Evolutionary conservation across 2,113 vertebrate genomes (phyloP).

Genomic region (Emydura subglobosa): DNA sequence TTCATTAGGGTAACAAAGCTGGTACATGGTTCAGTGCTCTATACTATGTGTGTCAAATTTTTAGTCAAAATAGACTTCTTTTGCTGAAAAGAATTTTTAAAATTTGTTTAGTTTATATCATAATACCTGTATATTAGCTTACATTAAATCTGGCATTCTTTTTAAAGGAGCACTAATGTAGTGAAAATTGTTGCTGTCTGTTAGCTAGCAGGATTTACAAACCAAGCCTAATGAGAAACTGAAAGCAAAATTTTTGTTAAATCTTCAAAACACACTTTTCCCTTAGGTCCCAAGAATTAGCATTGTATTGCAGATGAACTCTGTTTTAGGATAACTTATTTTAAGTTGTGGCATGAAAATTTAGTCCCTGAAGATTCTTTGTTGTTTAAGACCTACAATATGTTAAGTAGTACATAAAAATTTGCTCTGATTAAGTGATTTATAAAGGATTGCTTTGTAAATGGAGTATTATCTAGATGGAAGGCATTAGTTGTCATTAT

Average conservation of each 20-base stretch:
- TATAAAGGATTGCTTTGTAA: background rate
- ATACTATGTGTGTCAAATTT: background rate
- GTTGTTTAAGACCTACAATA: background rate
- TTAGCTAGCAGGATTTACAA: slow-evolving; percentile 4
- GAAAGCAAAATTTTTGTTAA: background rate
- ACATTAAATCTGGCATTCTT: background rate
- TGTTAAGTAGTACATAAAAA: background rate
- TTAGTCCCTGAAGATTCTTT: background rate
- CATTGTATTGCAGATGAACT: background rate
- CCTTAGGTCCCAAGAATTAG: background rate
- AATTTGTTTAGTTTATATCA: background rate
- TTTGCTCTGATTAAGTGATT: background rate
- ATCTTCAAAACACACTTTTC: background rate
- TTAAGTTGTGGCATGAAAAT: background rate
- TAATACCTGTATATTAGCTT: background rate
- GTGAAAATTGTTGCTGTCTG: slow-evolving; percentile 28
- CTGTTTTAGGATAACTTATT: background rate
- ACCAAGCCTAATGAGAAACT: slow-evolving; percentile 9
- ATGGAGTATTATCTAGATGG: background rate
- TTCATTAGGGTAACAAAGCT: background rate
- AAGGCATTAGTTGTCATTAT: background rate
- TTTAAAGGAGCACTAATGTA: background rate
- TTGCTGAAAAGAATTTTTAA: background rate
- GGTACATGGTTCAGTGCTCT: background rate
- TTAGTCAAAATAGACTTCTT: background rate